Evolutionary conservation across 2,888 invertebrate species (phyloP), one percentile per base, ranked within the genome.

Genomic region (Ellobium chinense): DNA sequence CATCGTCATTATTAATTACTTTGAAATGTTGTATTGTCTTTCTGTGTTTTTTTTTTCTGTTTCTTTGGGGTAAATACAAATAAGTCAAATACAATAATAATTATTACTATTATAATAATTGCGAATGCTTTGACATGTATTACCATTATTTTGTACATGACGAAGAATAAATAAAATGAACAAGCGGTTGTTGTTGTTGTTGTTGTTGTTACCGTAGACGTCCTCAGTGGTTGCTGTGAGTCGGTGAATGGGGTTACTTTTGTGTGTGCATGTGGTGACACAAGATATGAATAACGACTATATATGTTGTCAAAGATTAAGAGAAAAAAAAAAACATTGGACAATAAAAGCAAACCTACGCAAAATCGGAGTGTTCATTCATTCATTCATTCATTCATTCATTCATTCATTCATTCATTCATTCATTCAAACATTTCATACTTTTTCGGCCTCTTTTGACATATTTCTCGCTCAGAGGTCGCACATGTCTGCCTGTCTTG

Each of bases 61-160:
- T 29, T 37, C 27, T 68, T 24, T 68, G 68, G 68, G 68, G 68
- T 68, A 68, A 54, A 69, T 69, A 54, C 14, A 65, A 27, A 54
- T 18, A 54, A 54, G 54, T 46, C 54, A 46, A 54, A 46, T 46
- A 29, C 14, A 24, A 27, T 69, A 27, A 27, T 39, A 39, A 39
- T 37, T 37, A 66, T 66, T 66, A 29, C 31, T 54, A 46, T 46
- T 46, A 46, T 46, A 24, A 27, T 69, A 21, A 27, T 31, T 46
- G 54, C 29, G 69, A 69, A 39, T 69, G 27, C 27, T 39, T 39
- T 39, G 68, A 68, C 68, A 68, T 39, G 68, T 9, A 68, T 68
- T 46, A 69, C 60, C 21, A 73, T 73, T 73, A 73, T 58, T 58
- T 60, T 73, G 72, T 37, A 73, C 34, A 73, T 73, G 58, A 21